Conservation (phyloP, 2,113 vertebrate species). For the Alces alces region DNA sequence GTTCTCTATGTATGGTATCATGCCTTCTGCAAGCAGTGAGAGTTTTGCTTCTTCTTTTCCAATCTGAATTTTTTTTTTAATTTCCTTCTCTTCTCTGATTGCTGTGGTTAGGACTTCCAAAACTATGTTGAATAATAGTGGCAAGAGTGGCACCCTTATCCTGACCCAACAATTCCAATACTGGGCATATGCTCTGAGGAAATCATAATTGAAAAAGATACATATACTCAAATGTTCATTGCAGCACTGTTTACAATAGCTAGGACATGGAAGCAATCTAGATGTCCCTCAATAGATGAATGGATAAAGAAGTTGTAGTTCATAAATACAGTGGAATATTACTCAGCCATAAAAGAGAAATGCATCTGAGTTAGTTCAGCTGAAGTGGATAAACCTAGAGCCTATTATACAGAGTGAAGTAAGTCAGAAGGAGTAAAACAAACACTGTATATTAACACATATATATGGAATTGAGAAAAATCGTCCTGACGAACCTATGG, state of each 20-base stretch:
- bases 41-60: not conserved
- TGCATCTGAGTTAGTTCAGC: not conserved
- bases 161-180: not conserved
- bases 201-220: not conserved
- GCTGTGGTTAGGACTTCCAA: not conserved
- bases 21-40: not conserved
- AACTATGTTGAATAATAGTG: not conserved
- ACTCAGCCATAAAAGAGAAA: not conserved
- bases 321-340: not conserved
- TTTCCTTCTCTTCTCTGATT: not conserved
- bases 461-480: not conserved
- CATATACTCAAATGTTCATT: not conserved
- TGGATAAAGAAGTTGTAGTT: not conserved
- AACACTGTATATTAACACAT: not conserved
- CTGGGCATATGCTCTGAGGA: not conserved
- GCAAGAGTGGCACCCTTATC: not conserved
- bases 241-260: not conserved
- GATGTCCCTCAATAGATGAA: not conserved
- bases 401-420: not conserved
- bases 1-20: not conserved
- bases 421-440: not conserved
- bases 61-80: not conserved
- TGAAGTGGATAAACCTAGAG: not conserved
- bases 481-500: not conserved
- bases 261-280: not conserved